Conservation (phyloP, 2,888 invertebrate genomes). For the Chloroclysta siterata region DNA sequence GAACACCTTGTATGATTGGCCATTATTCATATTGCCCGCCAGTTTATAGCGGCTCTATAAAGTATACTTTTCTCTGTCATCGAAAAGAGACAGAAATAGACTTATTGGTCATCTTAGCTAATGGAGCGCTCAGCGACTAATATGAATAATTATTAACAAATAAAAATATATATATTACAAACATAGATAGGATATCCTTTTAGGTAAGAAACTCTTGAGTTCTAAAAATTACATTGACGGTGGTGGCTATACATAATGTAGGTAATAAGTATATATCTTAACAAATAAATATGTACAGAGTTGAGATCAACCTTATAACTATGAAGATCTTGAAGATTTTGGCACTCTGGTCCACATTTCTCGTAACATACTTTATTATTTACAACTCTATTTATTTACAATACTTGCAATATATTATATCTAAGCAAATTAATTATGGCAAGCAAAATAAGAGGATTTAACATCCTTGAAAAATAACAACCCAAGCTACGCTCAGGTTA, state of each 20-base stretch:
- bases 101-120: too few relatives aligned
- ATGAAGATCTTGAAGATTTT: constrained; percentile 80
- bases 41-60: too few relatives aligned
- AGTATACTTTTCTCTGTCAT: too few relatives aligned
- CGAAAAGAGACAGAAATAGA: too few relatives aligned
- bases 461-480: constrained; percentile 3
- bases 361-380: constrained; percentile 39
- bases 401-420: constrained; percentile 53
- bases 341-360: constrained; percentile 80
- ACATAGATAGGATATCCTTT: background rate
- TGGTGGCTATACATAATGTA: constrained; percentile 15
- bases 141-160: too few relatives aligned
- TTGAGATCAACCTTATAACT: constrained; percentile 81
- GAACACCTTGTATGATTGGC: too few relatives aligned
- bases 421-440: constrained; percentile 38
- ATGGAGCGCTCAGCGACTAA: too few relatives aligned
- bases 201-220: background rate
- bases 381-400: constrained; percentile 38
- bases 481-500: background rate
- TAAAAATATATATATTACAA: too few relatives aligned
- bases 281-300: constrained; percentile 67
- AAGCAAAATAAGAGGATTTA: constrained; percentile 28
- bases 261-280: constrained; percentile 34
- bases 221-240: background rate
- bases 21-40: too few relatives aligned